A percentile compares a stretch with the other conserved stretches of the same genome.
These are phyloP conservation scores for Apoda limacodes DNA, from an alignment of 2,888 invertebrate genomes.

Conservation along the genomic window DNA sequence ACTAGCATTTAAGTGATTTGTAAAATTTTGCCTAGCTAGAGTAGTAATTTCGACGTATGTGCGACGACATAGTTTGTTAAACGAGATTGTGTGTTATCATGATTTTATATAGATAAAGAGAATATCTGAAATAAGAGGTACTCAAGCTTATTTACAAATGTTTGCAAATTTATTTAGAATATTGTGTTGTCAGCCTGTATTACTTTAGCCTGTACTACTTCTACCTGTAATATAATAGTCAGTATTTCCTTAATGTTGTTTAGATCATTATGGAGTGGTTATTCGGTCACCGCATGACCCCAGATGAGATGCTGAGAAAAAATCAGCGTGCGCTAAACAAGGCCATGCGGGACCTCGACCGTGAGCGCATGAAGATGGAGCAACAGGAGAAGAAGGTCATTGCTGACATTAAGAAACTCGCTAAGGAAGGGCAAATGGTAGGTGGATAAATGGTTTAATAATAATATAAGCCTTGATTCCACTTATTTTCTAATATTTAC, in stretches of 20 bases:
- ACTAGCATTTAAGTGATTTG: no score
- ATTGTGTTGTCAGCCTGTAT: background rate
- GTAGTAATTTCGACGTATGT: no score
- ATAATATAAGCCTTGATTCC: no score
- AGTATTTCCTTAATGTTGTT: background rate
- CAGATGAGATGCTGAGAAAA: conserved; percentile 98
- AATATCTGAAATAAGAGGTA: no score
- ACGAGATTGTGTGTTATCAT: no score
- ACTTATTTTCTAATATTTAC: no score
- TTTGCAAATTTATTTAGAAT: background rate
- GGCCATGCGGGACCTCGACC: conserved; percentile 97
- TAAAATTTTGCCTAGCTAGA: no score
- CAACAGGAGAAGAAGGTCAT: conserved; percentile 99
- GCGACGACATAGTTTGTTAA: no score
- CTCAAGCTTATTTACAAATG: no score
- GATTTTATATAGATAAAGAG: no score
- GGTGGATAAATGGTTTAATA: no score
- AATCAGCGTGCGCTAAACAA: conserved; percentile 98
- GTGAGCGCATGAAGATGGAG: conserved; percentile 95
- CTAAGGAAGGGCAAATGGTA: conserved; percentile 99
- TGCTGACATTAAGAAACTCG: conserved; percentile 97
- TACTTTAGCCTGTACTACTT: background rate
- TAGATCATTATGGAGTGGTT: conserved; percentile 84
- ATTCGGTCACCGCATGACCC: conserved; percentile 95
- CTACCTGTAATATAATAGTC: background rate